Conservation (phyloP, 2,797 vertebrate species). For the Protonibea diacanthus region DNA sequence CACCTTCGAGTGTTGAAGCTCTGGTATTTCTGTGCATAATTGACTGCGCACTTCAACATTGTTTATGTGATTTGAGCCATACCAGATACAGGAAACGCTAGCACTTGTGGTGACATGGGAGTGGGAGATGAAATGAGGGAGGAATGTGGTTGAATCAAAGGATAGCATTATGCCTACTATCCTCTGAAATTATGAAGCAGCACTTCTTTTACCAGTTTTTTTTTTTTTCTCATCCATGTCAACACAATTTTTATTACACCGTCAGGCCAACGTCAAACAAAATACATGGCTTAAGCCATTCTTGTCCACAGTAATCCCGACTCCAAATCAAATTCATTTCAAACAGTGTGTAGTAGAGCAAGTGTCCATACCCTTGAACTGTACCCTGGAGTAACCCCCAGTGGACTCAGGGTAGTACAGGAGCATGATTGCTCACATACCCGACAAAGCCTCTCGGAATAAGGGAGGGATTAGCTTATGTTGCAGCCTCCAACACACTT, state of each 20-base stretch:
- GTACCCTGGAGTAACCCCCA: constrained; percentile 56
- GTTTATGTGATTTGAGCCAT: constrained; percentile 61
- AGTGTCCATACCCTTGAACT: constrained; percentile 60
- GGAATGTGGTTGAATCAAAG: constrained; percentile 64
- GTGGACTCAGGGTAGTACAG: constrained; percentile 64
- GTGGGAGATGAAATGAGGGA: constrained; percentile 69
- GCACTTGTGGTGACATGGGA: constrained; percentile 74
- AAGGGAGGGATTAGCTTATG: constrained; percentile 76
- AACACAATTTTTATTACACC: constrained; percentile 18
- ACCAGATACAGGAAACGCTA: constrained; percentile 80
- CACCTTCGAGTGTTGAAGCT: constrained; percentile 34
- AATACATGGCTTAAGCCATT: neutral
- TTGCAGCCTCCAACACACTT: constrained; percentile 67
- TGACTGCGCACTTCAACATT: constrained; percentile 49
- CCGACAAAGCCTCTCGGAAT: constrained; percentile 80
- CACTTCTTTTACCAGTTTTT: constrained; percentile 67
- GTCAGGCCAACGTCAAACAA: neutral
- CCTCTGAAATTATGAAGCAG: constrained; percentile 51
- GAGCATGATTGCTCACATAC: constrained; percentile 78
- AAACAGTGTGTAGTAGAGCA: constrained; percentile 14
- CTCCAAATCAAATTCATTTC: constrained; percentile 16
- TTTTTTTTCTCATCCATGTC: neutral
- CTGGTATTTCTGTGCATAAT: constrained; percentile 35
- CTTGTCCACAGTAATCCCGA: neutral
- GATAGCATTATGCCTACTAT: constrained; percentile 55